phyloP scores from a whole-genome alignment of 2,888 invertebrate genomes.

The Sinotaia quadrata region DNA sequence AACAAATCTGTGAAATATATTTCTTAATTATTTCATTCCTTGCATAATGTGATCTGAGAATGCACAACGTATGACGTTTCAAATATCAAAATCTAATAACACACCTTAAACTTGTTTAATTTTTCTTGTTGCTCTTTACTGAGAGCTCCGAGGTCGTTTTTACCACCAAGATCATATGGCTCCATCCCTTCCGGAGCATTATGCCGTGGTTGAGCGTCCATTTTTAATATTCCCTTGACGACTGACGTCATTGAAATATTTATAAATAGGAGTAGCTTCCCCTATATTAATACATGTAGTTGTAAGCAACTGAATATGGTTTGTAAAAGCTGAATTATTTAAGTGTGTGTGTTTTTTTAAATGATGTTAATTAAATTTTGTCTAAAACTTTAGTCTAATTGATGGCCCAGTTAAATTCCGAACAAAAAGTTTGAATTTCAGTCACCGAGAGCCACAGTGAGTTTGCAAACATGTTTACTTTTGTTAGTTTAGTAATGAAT shows the following conservation, averaged over 20 bases:
- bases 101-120: slow-evolving; percentile 69
- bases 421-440: too few species aligned
- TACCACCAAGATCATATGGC: slow-evolving; percentile 67
- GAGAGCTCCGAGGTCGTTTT: slow-evolving; percentile 67
- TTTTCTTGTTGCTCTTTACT: slow-evolving; percentile 69
- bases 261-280: background rate
- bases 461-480: too few species aligned
- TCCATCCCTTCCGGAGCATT: slow-evolving; percentile 70
- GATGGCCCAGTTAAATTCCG: too few species aligned
- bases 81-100: background rate
- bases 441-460: too few species aligned
- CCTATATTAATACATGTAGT: background rate
- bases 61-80: background rate
- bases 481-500: too few species aligned
- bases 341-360: too few species aligned
- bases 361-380: too few species aligned
- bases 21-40: background rate
- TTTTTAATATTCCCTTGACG: slow-evolving; percentile 44
- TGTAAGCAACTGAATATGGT: too few species aligned
- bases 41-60: too few species aligned
- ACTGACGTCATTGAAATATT: slow-evolving; percentile 18
- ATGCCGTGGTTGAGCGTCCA: slow-evolving; percentile 65
- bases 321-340: too few species aligned
- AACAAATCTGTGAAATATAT: background rate
- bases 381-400: too few species aligned